Evolutionary conservation across 1,140 invertebrate genomes (phyloP).

Genomic region (Penaeus indicus): DNA sequence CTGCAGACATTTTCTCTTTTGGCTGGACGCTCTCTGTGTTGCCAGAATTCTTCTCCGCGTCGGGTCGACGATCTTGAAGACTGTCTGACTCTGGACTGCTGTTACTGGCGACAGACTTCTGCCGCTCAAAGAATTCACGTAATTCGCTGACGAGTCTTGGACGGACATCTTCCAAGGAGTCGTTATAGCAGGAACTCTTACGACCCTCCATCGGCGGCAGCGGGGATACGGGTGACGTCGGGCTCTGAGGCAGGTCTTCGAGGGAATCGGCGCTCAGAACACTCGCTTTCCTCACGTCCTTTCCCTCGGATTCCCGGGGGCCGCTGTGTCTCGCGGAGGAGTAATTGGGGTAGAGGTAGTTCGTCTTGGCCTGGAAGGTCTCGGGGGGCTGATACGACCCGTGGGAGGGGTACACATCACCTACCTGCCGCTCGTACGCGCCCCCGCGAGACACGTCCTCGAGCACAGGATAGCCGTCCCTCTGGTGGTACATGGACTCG

Average conservation of each 20-base stretch:
- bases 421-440: constrained; percentile 32
- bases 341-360: constrained; percentile 36
- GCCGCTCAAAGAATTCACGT: constrained; percentile 58
- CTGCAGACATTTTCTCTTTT: not conserved
- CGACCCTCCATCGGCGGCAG: constrained; percentile 33
- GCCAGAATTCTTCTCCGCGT: constrained; percentile 32
- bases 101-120: constrained; percentile 55
- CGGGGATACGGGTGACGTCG: constrained; percentile 47
- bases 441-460: constrained; percentile 18
- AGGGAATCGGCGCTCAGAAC: constrained; percentile 66
- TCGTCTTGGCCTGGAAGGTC: constrained; percentile 25
- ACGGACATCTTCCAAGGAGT: constrained; percentile 59
- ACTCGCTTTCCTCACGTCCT: constrained; percentile 54
- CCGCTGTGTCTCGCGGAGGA: not conserved
- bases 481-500: constrained; percentile 32
- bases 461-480: constrained; percentile 36
- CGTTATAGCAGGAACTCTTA: constrained; percentile 48
- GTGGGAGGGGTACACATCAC: constrained; percentile 38
- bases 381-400: constrained; percentile 29
- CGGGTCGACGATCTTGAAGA: constrained; percentile 21
- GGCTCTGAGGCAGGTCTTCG: constrained; percentile 60
- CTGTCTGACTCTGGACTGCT: constrained; percentile 56
- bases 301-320: constrained; percentile 28
- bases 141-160: constrained; percentile 59
- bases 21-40: not conserved